Conservation (phyloP, 2,113 vertebrate genomes). For the Silurus asotus region DNA sequence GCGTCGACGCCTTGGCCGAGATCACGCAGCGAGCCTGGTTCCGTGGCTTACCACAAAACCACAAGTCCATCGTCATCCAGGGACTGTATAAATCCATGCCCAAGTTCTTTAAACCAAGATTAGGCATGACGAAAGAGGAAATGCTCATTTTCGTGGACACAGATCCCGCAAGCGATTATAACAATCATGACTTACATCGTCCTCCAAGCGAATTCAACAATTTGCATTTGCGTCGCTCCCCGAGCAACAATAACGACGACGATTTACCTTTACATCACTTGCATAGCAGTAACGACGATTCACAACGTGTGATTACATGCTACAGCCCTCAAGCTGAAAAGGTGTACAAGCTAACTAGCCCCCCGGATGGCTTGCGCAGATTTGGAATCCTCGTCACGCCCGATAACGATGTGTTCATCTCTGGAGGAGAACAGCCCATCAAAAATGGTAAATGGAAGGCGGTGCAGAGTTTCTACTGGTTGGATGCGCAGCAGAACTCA, state of each 20-base stretch:
- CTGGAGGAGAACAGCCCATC: constrained; percentile 87
- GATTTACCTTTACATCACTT: constrained; percentile 20
- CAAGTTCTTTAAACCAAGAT: constrained; percentile 96
- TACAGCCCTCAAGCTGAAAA: constrained; percentile 98
- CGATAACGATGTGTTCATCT: constrained; percentile 96
- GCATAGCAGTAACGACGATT: not conserved
- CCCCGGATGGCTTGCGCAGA: constrained; percentile 91
- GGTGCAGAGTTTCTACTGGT: constrained; percentile 95
- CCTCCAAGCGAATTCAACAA: constrained; percentile 6
- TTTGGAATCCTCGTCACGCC: constrained; percentile 93
- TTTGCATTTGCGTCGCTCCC: not conserved
- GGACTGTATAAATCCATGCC: constrained; percentile 99
- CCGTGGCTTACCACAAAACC: constrained; percentile 94
- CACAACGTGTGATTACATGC: constrained; percentile 85
- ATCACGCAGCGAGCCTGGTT: constrained; percentile 99
- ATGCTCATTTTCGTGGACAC: constrained; percentile 98
- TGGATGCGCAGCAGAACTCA: constrained; percentile 95
- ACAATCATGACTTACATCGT: not conserved
- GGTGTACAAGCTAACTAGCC: constrained; percentile 93
- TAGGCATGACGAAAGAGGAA: constrained; percentile 99
- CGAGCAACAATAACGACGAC: constrained; percentile 22
- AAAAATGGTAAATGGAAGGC: constrained; percentile 88
- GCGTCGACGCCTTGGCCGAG: constrained; percentile 96
- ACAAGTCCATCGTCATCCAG: constrained; percentile 97
- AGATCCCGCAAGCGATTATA: constrained; percentile 67